These are phyloP conservation scores for Chunga burmeisteri DNA, from an alignment of 2,113 vertebrate genomes.

Conservation along the genomic window DNA sequence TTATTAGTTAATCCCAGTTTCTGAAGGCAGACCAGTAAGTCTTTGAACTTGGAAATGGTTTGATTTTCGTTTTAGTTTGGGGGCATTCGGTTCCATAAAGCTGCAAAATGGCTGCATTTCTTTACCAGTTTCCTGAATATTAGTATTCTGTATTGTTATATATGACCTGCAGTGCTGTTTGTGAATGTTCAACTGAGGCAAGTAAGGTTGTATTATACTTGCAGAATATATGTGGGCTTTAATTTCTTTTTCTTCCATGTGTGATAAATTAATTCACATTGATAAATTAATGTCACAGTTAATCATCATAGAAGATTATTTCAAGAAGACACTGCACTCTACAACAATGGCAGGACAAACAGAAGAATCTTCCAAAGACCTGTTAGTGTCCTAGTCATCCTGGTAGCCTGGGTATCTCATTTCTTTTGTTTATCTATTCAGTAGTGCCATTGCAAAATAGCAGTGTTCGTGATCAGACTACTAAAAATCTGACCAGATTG, in stretches of 20 bases:
- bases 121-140: not conserved
- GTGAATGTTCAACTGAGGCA: not conserved
- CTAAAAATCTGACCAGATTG: not conserved
- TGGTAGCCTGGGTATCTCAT: not conserved
- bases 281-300: not conserved
- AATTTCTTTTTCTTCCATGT: not conserved
- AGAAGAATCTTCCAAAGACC: not conserved
- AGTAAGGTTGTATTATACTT: not conserved
- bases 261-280: not conserved
- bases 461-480: not conserved
- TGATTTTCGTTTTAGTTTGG: not conserved
- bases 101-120: not conserved
- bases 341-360: not conserved
- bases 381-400: not conserved
- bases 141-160: not conserved
- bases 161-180: not conserved
- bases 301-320: not conserved
- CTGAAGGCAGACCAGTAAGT: not conserved
- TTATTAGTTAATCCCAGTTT: not conserved
- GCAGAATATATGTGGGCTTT: not conserved
- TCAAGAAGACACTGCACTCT: not conserved
- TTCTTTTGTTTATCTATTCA: not conserved
- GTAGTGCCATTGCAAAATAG: not conserved
- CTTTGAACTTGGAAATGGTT: not conserved
- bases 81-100: not conserved